phyloP scores from a whole-genome alignment of 1,140 invertebrate genomes.

The Scaptomyza montana region DNA sequence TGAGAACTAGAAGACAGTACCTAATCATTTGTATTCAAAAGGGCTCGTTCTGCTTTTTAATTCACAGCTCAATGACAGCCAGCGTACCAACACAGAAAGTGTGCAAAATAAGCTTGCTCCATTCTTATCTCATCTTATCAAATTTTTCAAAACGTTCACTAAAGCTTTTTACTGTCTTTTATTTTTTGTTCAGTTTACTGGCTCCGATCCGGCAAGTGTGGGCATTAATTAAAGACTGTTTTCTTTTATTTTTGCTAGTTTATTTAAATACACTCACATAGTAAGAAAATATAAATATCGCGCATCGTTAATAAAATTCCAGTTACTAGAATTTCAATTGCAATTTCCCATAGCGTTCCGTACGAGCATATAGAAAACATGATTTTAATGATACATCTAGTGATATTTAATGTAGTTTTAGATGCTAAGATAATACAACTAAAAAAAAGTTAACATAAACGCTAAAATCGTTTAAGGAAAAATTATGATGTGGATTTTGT shows the following conservation, averaged over 20 bases:
- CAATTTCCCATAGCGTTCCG: not conserved
- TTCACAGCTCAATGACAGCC: too few species aligned
- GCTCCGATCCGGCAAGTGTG: too few species aligned
- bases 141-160: too few species aligned
- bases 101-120: too few species aligned
- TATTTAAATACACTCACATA: not conserved
- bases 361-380: not conserved
- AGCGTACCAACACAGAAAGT: too few species aligned
- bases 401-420: conserved; percentile 64
- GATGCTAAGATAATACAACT: conserved; percentile 59
- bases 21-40: too few species aligned
- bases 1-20: too few species aligned
- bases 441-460: conserved; percentile 59
- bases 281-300: not conserved
- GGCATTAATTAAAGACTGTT: not conserved
- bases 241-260: not conserved
- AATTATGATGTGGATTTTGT: conserved; percentile 7
- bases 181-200: too few species aligned
- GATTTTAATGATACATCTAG: conserved; percentile 32
- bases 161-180: too few species aligned
- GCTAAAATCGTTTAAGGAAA: conserved; percentile 43
- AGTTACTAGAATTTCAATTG: not conserved
- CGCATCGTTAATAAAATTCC: not conserved
- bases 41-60: too few species aligned
- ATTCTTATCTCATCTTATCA: too few species aligned